phyloP scores from a whole-genome alignment of 2,797 vertebrate species.

The Cephalopachus bancanus region DNA sequence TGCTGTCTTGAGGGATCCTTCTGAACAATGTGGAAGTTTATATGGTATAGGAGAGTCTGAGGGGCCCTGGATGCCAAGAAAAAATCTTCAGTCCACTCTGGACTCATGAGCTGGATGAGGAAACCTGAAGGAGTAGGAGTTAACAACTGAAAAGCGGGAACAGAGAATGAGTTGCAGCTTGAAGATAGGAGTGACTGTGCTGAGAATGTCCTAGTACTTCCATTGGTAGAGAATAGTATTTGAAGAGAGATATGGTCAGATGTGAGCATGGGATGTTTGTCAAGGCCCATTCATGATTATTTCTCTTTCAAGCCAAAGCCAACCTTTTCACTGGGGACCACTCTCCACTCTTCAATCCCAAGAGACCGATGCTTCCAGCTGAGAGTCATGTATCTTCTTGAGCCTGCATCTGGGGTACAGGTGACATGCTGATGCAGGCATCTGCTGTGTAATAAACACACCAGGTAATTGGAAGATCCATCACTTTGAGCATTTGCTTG shows the following conservation, averaged over 20 bases:
- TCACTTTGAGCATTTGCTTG: too few species aligned
- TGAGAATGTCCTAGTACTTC: background rate
- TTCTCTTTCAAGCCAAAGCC: background rate
- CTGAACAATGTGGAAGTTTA: background rate
- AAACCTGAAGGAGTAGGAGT: background rate
- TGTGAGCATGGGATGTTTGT: background rate
- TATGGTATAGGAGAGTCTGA: too few species aligned
- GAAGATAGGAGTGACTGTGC: background rate
- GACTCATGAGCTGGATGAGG: background rate
- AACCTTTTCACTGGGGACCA: background rate
- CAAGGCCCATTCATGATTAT: fast-evolving
- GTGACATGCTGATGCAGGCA: background rate
- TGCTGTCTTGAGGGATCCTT: background rate
- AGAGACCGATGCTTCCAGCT: too few species aligned
- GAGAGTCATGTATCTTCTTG: too few species aligned
- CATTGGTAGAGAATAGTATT: background rate
- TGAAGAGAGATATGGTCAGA: background rate
- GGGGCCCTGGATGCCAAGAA: background rate
- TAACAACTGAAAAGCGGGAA: background rate
- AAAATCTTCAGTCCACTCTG: background rate
- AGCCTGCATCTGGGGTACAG: background rate
- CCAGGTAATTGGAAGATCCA: too few species aligned
- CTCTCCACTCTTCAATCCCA: background rate
- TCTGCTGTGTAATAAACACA: too few species aligned
- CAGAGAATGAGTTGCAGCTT: background rate